Base-by-base conservation (phyloP, 2,797 vertebrate species). In the Gorsachius magnificus region DNA sequence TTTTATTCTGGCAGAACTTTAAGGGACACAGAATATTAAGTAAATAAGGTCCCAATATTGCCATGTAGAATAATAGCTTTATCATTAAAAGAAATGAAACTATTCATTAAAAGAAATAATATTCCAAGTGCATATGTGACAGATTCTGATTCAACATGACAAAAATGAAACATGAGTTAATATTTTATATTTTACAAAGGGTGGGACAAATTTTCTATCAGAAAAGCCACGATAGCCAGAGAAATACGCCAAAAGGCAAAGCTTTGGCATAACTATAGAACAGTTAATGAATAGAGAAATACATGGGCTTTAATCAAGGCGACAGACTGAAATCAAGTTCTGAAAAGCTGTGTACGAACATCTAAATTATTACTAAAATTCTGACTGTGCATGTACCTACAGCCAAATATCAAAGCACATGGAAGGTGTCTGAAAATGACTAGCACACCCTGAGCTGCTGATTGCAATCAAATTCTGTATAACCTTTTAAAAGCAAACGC, bases 401-500 rank as follows among this genome's bases (percentile, higher is more conserved):
- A 94, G 65, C 10, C 84, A 92, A 89, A 93, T 96, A 97, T 69
- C 79, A 96, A 90, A 94, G 76, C 84, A 76, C 70, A 85, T 83
- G 17, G 72, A 91, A 69, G 64, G 10, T 83, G 38, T 94, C 87
- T 93, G 86, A 86, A 89, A 86, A 74, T 69, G 75, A 94, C 68
- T 43, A 25, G 57, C 41, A 57, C 70, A 86, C 79, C 51, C 90
- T 58, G 65, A 83, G 88, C 57, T 61, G 63, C 96, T 82, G 93
- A 96, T 46, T 92, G 96, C 96, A 97, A 97, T 97, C 96, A 97
- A 78, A 87, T 83, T 80, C 92, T 83, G 74, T 56, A 66, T 65
- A 71, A 75, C 43, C 80, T 72, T 65, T 92, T 78, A 90, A 41
- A 71, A 94, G 78, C 61, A 96, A 93, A 71, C 2, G 78, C 95